phyloP scores from a whole-genome alignment of 2,888 invertebrate genomes.

The Coleophora flavipennella region DNA sequence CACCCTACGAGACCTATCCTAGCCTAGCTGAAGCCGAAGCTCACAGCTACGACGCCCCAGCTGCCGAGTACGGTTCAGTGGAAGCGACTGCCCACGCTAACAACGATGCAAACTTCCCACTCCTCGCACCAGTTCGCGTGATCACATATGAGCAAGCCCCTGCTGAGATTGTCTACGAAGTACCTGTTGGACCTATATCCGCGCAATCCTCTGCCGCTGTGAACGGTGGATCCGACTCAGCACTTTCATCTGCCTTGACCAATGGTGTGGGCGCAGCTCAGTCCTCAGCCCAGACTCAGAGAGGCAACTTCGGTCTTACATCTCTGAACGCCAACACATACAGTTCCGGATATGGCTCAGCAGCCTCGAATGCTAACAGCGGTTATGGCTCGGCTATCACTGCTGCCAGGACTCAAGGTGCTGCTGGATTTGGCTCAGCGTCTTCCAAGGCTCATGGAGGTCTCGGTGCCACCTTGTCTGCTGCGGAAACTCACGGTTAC shows the following conservation, averaged over 20 bases:
- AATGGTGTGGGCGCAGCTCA: constrained; percentile 39
- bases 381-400: constrained; percentile 33
- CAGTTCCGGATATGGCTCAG: constrained; percentile 32
- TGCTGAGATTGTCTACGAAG: constrained; percentile 24
- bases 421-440: constrained; percentile 37
- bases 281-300: constrained; percentile 39
- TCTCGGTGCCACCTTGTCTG: constrained; percentile 21
- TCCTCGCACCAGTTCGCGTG: constrained; percentile 44
- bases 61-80: constrained; percentile 22
- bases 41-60: constrained; percentile 26
- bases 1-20: constrained; percentile 25
- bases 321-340: constrained; percentile 40
- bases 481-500: constrained; percentile 28
- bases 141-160: constrained; percentile 53
- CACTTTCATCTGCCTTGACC: constrained; percentile 34
- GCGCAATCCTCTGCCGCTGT: constrained; percentile 41
- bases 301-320: constrained; percentile 33
- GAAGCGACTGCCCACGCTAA: constrained; percentile 25
- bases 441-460: constrained; percentile 33
- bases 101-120: constrained; percentile 35
- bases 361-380: constrained; percentile 42
- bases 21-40: constrained; percentile 37
- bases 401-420: constrained; percentile 33
- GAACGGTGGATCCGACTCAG: constrained; percentile 35
- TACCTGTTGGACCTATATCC: constrained; percentile 16